phyloP scores from a whole-genome alignment of 2,797 vertebrate genomes.

The Molossus molossus region DNA sequence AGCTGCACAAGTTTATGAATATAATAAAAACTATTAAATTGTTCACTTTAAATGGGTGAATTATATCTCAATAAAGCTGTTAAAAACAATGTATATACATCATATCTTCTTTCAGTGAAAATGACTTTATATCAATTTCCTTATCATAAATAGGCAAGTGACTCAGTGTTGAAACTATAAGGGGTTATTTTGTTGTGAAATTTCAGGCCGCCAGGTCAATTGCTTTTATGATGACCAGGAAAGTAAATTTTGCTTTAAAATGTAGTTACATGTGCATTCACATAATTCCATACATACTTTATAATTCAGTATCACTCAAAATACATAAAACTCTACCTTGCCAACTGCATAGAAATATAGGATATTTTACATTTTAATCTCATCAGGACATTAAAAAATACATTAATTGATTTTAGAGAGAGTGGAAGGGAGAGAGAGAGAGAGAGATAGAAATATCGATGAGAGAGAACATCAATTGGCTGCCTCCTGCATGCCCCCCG shows the following conservation, averaged over 20 bases:
- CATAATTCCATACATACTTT: background rate
- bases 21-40: background rate
- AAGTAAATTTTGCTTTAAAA: background rate
- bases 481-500: too few species aligned
- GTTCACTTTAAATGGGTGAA: background rate
- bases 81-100: constrained; percentile 3
- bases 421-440: too few species aligned
- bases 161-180: background rate
- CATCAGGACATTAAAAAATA: too few species aligned
- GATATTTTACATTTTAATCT: background rate
- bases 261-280: background rate
- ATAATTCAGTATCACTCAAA: background rate
- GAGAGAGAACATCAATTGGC: too few species aligned
- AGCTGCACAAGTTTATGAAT: background rate
- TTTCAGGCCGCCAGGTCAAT: background rate
- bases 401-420: too few species aligned
- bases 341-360: background rate
- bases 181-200: constrained; percentile 13
- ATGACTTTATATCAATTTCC: background rate
- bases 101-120: background rate
- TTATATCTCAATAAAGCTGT: background rate
- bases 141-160: background rate
- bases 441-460: too few species aligned
- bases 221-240: background rate
- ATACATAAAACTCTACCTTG: background rate